Percentiles rank a stretch among this genome's conserved stretches.
phyloP scores from a whole-genome alignment of 2,888 invertebrate genomes.

The Catocala sponsa region DNA sequence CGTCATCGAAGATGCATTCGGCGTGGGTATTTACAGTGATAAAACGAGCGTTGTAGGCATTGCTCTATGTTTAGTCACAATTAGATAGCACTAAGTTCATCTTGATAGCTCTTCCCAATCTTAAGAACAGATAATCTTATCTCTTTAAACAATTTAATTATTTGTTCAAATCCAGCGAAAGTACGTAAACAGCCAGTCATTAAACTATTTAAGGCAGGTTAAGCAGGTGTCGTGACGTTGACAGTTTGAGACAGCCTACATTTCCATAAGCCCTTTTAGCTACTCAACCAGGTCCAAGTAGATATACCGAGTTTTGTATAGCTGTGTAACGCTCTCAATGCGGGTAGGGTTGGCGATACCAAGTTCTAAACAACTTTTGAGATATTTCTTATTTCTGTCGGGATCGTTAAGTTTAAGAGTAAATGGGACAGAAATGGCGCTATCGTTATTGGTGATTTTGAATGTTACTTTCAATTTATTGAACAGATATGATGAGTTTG shows the following conservation, averaged over 20 bases:
- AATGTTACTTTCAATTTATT: neutral
- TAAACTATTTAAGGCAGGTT: conserved; percentile 31
- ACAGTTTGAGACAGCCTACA: conserved; percentile 41
- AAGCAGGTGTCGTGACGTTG: conserved; percentile 30
- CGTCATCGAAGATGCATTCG: too few relatives aligned
- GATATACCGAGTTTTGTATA: conserved; percentile 23
- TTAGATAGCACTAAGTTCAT: too few relatives aligned
- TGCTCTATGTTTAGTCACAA: too few relatives aligned
- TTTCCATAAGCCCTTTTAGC: conserved; percentile 47
- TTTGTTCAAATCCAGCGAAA: conserved; percentile 1
- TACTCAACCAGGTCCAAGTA: conserved; percentile 34
- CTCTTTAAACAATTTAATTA: neutral
- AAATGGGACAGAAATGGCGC: neutral
- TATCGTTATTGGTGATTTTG: neutral
- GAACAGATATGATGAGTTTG: too few relatives aligned
- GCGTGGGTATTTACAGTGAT: too few relatives aligned
- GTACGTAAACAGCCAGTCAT: conserved; percentile 6
- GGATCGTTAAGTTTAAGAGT: conserved; percentile 3
- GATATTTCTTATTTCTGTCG: neutral
- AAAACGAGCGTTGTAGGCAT: too few relatives aligned
- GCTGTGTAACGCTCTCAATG: conserved; percentile 18
- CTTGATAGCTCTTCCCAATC: too few relatives aligned
- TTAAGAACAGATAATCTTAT: too few relatives aligned
- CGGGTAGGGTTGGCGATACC: conserved; percentile 31
- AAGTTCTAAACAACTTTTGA: conserved; percentile 17